Percentiles rank a stretch among this genome's conserved stretches.
Conservation (phyloP, 2,113 vertebrate species). For the Polyodon spathula region DNA sequence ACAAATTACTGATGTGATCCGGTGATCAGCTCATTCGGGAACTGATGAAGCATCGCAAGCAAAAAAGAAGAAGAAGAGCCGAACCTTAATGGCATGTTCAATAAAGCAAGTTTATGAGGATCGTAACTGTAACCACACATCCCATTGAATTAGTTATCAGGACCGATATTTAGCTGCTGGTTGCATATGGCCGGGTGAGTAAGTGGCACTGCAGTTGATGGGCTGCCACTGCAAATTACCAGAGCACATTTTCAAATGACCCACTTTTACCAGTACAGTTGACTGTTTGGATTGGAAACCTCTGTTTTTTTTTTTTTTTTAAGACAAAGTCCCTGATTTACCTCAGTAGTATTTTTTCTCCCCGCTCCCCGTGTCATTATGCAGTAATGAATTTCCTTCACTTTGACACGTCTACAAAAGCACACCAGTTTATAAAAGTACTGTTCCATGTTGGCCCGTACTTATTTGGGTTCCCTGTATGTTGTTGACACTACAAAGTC, state of each 20-base stretch:
- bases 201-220: conserved; percentile 3
- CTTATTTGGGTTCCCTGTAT: no score
- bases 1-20: conserved; percentile 18
- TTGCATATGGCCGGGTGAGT: conserved; percentile 14
- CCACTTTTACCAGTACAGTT: background rate
- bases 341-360: no score
- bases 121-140: conserved; percentile 28
- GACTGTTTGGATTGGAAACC: background rate
- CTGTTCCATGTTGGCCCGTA: no score
- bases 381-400: no score
- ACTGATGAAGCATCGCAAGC: conserved; percentile 10
- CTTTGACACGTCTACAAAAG: no score
- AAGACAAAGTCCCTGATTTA: no score
- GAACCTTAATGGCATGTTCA: conserved; percentile 20
- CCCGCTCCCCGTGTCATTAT: no score
- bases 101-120: conserved; percentile 7
- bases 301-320: no score
- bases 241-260: conserved; percentile 8
- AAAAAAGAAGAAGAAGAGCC: conserved; percentile 11
- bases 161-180: conserved; percentile 19
- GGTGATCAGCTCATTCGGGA: conserved; percentile 11
- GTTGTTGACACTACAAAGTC: no score
- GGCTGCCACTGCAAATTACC: background rate
- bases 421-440: no score
- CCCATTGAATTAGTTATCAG: conserved; percentile 19